Evolutionary conservation across 2,888 invertebrate genomes (phyloP), one percentile per base, ranked within the genome.

Genomic region (Meiosimyza decipiens): DNA sequence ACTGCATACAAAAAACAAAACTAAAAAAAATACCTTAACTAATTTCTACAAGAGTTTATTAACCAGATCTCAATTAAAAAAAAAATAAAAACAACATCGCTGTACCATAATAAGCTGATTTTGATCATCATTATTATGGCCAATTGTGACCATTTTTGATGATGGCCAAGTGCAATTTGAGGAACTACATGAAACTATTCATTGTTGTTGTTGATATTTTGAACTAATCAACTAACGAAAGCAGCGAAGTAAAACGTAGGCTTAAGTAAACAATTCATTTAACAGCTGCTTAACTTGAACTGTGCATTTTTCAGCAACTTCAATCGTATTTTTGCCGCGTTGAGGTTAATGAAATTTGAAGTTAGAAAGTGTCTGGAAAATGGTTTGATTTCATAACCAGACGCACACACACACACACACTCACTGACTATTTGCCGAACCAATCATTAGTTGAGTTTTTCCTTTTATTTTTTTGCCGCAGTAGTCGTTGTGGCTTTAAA

Each of bases 301-400:
- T 57, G 11, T 6, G 15, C n/a, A 5, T n/a, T 13, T n/a, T 15
- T 63, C 50, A 64, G 15, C 64, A 47, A 33, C 62, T 62, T 47
- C 15, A 40, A 33, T 40, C 62, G 13, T 13, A 33, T 62, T 16
- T 40, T 9, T 12, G 52, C 52, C 28, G 52, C 22, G 55, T n/a
- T 16, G 55, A 57, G 67, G 67, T 67, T 67, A 67, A 67, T 67
- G 67, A 67, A 40, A 55, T 67, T 15, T 54, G 54, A 51, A 49
- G 64, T 51, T 64, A 64, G 64, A 64, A 64, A 64, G 64, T 64
- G 64, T 64, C 51, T 64, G 64, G 64, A 64, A 64, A 64, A 64
- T 51, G 28, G 6, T 49, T 50, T 18, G 22, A 67, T 67, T 54
- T 67, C 67, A 57, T 67, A 67, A 67, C n/a, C 33, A 49, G 47